Percentiles rank a stretch among this genome's conserved stretches.
These are phyloP conservation scores for Lanius ludovicianus DNA, from an alignment of 2,113 vertebrate species.

Conservation along the genomic window DNA sequence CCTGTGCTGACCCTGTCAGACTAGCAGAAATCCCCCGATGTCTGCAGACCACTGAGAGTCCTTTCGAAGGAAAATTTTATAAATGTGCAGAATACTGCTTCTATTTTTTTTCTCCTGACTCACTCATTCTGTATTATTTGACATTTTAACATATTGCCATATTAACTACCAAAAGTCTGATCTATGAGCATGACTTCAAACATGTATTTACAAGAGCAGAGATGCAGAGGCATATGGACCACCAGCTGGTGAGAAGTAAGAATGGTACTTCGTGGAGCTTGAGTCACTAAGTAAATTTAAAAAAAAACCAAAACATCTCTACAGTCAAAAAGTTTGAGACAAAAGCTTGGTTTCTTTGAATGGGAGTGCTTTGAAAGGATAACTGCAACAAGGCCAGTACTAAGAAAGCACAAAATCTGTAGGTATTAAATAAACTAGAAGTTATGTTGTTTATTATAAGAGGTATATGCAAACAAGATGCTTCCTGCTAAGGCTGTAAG, in stretches of 20 bases:
- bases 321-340: neutral
- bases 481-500: neutral
- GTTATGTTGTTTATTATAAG: neutral
- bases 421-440: neutral
- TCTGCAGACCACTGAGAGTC: neutral
- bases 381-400: neutral
- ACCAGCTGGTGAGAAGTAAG: slow-evolving; percentile 46
- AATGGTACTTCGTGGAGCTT: slow-evolving; percentile 29
- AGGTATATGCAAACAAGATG: neutral
- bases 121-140: slow-evolving; percentile 20
- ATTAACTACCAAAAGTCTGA: slow-evolving; percentile 55
- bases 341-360: neutral
- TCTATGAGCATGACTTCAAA: slow-evolving; percentile 37
- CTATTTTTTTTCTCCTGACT: neutral
- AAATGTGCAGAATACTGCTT: neutral
- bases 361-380: neutral
- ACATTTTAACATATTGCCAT: slow-evolving; percentile 54
- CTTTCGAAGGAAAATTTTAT: neutral
- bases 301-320: neutral
- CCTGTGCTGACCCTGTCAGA: neutral
- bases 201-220: slow-evolving; percentile 35
- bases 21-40: neutral
- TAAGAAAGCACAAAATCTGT: neutral
- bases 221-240: slow-evolving; percentile 13
- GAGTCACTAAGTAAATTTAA: slow-evolving; percentile 11